Base-by-base conservation (phyloP, 1,140 invertebrate genomes). In the Lepidurus arcticus region DNA sequence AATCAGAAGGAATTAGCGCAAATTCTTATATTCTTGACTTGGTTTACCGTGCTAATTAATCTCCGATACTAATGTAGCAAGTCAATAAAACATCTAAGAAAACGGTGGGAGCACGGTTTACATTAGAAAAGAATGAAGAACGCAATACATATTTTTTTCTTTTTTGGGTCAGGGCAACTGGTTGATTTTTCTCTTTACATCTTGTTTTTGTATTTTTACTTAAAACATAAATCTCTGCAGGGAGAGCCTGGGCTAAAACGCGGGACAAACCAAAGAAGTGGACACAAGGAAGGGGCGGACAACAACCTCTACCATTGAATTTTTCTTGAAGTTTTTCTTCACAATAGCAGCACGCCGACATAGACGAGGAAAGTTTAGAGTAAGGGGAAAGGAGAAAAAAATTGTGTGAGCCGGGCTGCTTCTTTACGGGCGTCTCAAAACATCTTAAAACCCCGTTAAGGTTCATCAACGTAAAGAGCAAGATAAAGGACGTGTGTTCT, bases 261-360 rank as follows among this genome's bases (percentile, higher is more conserved):
- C 53, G 53, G 53, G 53, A 16, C 53, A 65, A 65, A 65, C 53
- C 53, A 65, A 65, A 65, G 53, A 65, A 65, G 53, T 65, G 53
- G 53, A 65, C 53, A 65, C 53, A 65, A 65, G 53, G 53, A 65
- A 65, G 53, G 53, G 53, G 53, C 53, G 53, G 53, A 65, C 53
- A 65, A 65, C 53, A 65, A 65, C 53, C 53, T 65, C 21, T 65
- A 65, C 53, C 13, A 65, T 16, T 65, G 53, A 65, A 65, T 65
- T 65, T 65, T 65, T 65, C 53, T 65, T 65, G 16, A 65, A 65
- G 34, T 34, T 65, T 65, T 65, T 65, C 53, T 9, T 21, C 53
- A 65, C 4, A 65, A 65, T 21, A 65, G 53, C 53, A 21, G 53
- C 53, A 65, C 53, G 53, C 53, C 53, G 53, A 65, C 53, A 65